Evolutionary conservation across 1,140 invertebrate genomes (phyloP), one percentile per base, ranked within the genome.

Genomic region (Drosophila truncata): DNA sequence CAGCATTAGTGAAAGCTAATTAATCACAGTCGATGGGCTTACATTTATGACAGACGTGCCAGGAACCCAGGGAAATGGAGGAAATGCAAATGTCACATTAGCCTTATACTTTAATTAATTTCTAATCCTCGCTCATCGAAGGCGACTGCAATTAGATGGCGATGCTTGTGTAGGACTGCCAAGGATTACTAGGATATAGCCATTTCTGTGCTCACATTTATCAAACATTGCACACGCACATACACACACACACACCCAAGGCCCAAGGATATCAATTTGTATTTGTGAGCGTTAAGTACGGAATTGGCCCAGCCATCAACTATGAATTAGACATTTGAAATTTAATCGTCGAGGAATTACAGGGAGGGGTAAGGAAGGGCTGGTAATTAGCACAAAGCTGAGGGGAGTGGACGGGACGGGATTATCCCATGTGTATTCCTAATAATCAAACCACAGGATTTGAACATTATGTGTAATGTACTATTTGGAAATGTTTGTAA

Each of bases 41-140:
- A 67, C 75, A 80, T 72, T 84, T 83, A 76, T 82, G 72, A 62
- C 39, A 35, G 47, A 42, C 39, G 44, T 42, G 25, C 25, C 18
- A 14, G 31, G 50, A 31, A 35, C 4, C 50, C 20, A 54, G 47
- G 52, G 33, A 25, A 49, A 25, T 25, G 31, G 23, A 35, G 69
- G 41, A 14, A 74, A 57, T 78, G 78, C 78, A 73, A 63, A 71
- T 90, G 84, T 81, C 81, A 71, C 54, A 84, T 66, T 50, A 58
- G 62, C 81, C 54, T 69, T 64, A 90, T 85, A 90, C 44, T 90
- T 85, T 81, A 88, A 88, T 88, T 88, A 88, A 85, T 88, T 85
- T 85, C 69, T 75, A 90, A 90, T 88, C 84, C 84, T 63, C 69
- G 55, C 52, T 70, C 69, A 80, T 78, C 83, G 80, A 67, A 65